These are phyloP conservation scores for Laticauda laticaudata DNA, from an alignment of 2,113 vertebrate species.

Conservation along the genomic window DNA sequence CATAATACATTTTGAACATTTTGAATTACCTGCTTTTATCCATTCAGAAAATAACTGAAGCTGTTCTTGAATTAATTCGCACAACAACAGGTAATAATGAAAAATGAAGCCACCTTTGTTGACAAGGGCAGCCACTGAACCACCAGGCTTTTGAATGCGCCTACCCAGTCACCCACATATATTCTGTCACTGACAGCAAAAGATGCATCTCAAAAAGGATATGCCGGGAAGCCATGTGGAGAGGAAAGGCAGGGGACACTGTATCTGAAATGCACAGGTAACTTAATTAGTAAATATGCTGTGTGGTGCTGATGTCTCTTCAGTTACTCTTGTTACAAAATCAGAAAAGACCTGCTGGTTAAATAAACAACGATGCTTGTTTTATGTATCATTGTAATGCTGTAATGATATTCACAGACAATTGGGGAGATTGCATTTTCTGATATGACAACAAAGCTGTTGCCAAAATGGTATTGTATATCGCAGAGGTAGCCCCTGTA, in stretches of 20 bases:
- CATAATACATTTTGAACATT: not conserved
- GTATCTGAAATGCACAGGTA: conserved; percentile 42
- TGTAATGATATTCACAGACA: conserved; percentile 40
- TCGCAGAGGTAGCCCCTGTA: not conserved
- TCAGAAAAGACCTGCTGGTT: conserved; percentile 51
- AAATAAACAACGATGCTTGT: conserved; percentile 46
- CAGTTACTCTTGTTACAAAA: conserved; percentile 49
- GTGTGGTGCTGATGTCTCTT: conserved; percentile 36
- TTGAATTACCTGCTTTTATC: conserved; percentile 47
- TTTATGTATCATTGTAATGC: conserved; percentile 50
- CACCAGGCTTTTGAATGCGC: conserved; percentile 34
- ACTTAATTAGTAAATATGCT: conserved; percentile 61
- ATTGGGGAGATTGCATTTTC: not conserved
- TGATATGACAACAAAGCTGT: not conserved
- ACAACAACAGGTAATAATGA: conserved; percentile 62
- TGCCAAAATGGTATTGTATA: not conserved
- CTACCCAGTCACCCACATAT: conserved; percentile 46
- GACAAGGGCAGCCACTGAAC: conserved; percentile 46
- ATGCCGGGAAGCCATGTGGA: conserved; percentile 41
- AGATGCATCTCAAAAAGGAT: conserved; percentile 52
- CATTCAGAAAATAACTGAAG: conserved; percentile 56
- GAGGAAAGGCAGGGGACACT: not conserved
- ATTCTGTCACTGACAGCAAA: conserved; percentile 39
- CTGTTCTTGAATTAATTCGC: conserved; percentile 62
- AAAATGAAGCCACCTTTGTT: conserved; percentile 53